Evolutionary conservation across 2,888 invertebrate genomes (phyloP).

Genomic region (Apamea anceps): DNA sequence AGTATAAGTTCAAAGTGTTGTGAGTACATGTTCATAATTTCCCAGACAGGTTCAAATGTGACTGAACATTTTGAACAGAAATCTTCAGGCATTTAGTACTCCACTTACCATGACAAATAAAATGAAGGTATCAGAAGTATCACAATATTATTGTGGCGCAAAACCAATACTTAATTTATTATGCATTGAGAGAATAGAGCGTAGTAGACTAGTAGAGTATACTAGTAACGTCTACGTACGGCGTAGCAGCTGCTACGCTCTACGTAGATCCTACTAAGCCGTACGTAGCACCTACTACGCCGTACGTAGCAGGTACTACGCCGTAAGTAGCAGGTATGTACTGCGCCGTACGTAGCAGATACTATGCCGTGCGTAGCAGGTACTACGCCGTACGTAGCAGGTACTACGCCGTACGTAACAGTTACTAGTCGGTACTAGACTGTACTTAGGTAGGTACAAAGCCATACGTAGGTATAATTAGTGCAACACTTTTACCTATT

Average conservation of each 20-base stretch:
- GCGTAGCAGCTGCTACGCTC: background rate
- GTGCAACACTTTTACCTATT: background rate
- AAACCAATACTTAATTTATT: background rate
- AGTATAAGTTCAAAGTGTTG: conserved; percentile 10
- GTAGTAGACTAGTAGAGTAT: no score
- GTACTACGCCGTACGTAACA: background rate
- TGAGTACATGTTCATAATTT: background rate
- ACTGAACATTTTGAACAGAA: conserved; percentile 19
- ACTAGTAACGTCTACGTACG: background rate
- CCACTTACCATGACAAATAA: background rate
- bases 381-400: background rate
- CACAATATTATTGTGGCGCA: background rate
- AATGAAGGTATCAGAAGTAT: background rate
- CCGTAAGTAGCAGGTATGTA: background rate
- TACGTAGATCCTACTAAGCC: background rate
- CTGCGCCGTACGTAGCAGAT: background rate
- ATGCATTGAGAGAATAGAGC: background rate
- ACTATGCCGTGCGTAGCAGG: background rate
- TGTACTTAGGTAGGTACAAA: background rate
- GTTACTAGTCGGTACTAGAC: background rate
- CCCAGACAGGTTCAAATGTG: conserved; percentile 1
- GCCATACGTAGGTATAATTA: background rate
- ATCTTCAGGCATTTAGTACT: background rate
- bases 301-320: background rate
- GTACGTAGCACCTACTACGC: background rate